These are phyloP conservation scores for Xestia ashworthii DNA, from an alignment of 2,888 invertebrate genomes.

Conservation along the genomic window DNA sequence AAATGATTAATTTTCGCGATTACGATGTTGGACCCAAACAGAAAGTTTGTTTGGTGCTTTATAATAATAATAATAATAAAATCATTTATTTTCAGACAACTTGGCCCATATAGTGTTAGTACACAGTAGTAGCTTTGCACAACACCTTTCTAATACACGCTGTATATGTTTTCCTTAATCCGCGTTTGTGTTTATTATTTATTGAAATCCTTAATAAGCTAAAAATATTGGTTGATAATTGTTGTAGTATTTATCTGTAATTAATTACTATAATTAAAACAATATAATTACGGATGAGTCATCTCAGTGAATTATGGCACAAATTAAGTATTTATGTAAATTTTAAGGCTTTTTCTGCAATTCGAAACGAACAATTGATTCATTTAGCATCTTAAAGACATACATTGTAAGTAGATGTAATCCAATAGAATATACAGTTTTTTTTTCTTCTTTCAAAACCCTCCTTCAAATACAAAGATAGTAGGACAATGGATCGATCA, in stretches of 20 bases:
- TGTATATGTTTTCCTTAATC: neutral
- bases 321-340: neutral
- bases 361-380: neutral
- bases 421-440: neutral
- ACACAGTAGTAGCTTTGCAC: too few relatives aligned
- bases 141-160: too few relatives aligned
- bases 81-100: too few relatives aligned
- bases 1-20: too few relatives aligned
- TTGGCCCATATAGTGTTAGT: too few relatives aligned
- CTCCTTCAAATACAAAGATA: neutral
- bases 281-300: neutral
- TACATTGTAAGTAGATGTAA: neutral
- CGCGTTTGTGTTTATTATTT: neutral
- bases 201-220: neutral
- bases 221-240: neutral
- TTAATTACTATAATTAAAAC: neutral
- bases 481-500: conserved; percentile 33
- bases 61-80: too few relatives aligned
- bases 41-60: too few relatives aligned
- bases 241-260: neutral
- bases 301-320: neutral
- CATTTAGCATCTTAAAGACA: neutral
- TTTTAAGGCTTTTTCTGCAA: neutral
- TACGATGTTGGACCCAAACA: too few relatives aligned
- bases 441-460: neutral